Evolutionary conservation across 2,113 vertebrate genomes (phyloP).

Genomic region (Odobenus rosmarus): DNA sequence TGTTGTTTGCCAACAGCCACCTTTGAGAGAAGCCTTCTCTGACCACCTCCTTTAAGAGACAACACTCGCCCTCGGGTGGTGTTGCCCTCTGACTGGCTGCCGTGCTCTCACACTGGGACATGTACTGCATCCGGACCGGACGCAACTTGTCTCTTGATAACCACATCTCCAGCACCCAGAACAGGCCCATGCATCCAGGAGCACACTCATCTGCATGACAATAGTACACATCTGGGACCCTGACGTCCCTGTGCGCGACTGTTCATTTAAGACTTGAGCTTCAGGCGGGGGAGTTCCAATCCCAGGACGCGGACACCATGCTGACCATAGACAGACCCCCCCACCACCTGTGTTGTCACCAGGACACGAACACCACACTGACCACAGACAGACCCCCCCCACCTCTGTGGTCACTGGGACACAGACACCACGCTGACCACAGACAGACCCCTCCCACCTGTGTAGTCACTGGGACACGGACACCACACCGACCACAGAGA

Average conservation of each 20-base stretch:
- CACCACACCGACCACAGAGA: neutral
- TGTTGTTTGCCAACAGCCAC: neutral
- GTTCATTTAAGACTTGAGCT: neutral
- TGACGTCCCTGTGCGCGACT: neutral
- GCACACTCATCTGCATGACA: neutral
- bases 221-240: neutral
- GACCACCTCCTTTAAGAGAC: neutral
- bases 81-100: neutral
- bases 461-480: rapidly evolving
- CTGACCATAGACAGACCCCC: neutral
- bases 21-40: neutral
- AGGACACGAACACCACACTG: no score
- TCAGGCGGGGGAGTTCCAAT: no score
- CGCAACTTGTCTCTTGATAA: neutral
- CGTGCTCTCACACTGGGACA: neutral
- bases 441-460: neutral
- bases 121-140: no score
- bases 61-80: neutral
- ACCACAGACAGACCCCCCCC: no score
- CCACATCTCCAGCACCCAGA: neutral
- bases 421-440: no score
- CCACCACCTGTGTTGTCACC: neutral
- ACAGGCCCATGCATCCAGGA: neutral
- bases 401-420: neutral
- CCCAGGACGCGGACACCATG: neutral